These are phyloP conservation scores for Heteromormyrus szaboi DNA, from an alignment of 2,797 vertebrate genomes.

Conservation along the genomic window DNA sequence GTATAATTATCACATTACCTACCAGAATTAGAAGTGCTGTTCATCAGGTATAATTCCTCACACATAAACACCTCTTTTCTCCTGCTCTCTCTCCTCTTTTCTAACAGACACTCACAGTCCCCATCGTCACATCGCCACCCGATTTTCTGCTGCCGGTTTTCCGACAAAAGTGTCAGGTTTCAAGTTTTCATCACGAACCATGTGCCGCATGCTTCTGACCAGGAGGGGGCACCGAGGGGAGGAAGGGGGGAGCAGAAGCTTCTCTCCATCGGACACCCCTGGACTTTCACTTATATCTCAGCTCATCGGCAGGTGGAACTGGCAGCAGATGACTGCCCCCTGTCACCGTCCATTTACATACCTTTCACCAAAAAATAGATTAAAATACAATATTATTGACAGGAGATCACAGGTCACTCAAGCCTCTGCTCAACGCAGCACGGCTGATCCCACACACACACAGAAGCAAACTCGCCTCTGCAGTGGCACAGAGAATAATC, in stretches of 20 bases:
- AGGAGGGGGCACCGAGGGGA: neutral
- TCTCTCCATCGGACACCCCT: neutral
- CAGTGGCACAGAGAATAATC: neutral
- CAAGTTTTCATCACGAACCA: neutral
- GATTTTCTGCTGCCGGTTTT: neutral
- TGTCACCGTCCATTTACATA: neutral
- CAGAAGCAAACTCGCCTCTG: neutral
- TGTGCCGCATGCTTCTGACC: neutral
- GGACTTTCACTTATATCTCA: neutral
- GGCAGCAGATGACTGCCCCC: neutral
- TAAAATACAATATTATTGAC: neutral
- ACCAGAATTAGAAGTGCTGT: neutral
- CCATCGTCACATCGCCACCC: neutral
- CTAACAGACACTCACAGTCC: neutral
- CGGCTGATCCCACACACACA: constrained; percentile 33
- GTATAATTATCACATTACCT: constrained; percentile 8
- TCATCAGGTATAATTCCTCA: neutral
- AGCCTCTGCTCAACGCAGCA: neutral
- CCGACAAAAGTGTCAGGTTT: neutral
- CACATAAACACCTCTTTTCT: neutral
- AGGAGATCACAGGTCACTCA: neutral
- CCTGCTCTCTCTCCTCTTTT: neutral
- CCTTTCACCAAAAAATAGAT: neutral
- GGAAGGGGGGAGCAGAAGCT: neutral
- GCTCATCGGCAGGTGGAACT: neutral